A percentile compares a stretch with the other conserved stretches of the same genome.
These are phyloP conservation scores for Drosophila hydei DNA, from an alignment of 1,140 invertebrate species.

Conservation along the genomic window DNA sequence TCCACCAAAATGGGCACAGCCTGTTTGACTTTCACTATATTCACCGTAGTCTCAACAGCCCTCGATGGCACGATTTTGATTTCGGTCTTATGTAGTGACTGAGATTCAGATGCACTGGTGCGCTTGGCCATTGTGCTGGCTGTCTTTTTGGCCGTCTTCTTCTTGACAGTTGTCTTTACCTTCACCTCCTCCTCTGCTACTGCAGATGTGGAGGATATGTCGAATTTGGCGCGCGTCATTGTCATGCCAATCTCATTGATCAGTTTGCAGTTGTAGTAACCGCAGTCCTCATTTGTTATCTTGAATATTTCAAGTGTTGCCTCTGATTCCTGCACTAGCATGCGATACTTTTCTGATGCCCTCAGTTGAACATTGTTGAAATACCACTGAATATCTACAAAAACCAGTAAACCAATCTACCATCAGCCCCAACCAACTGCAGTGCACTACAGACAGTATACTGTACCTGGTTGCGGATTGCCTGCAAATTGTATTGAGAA, in stretches of 20 bases:
- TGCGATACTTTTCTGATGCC: slow-evolving; percentile 89
- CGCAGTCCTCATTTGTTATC: slow-evolving; percentile 89
- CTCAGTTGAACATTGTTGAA: slow-evolving; percentile 92
- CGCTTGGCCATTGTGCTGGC: slow-evolving; percentile 32
- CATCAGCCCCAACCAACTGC: slow-evolving; percentile 29
- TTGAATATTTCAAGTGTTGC: slow-evolving; percentile 89
- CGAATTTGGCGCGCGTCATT: slow-evolving; percentile 91
- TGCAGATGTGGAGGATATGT: slow-evolving; percentile 84
- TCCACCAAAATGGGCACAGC: slow-evolving; percentile 84
- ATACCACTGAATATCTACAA: slow-evolving; percentile 94
- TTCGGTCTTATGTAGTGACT: slow-evolving; percentile 56
- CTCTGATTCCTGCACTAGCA: slow-evolving; percentile 88
- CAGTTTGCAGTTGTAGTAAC: slow-evolving; percentile 94
- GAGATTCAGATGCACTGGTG: slow-evolving; percentile 33
- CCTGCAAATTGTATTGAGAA: slow-evolving; percentile 92
- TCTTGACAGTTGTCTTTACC: slow-evolving; percentile 82
- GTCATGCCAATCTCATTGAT: slow-evolving; percentile 92
- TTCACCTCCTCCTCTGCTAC: slow-evolving; percentile 76
- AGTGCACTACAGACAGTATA: slow-evolving; percentile 37
- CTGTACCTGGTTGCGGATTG: slow-evolving; percentile 92
- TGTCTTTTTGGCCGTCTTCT: slow-evolving; percentile 64
- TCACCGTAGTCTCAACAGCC: slow-evolving; percentile 71
- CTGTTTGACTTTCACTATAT: slow-evolving; percentile 65
- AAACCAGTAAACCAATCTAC: slow-evolving; percentile 50
- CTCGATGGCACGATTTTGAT: slow-evolving; percentile 65